Percentiles rank a stretch among this genome's conserved stretches.
phyloP scores from a whole-genome alignment of 2,888 invertebrate species.

The Liopterus haemorrhoidalis region DNA sequence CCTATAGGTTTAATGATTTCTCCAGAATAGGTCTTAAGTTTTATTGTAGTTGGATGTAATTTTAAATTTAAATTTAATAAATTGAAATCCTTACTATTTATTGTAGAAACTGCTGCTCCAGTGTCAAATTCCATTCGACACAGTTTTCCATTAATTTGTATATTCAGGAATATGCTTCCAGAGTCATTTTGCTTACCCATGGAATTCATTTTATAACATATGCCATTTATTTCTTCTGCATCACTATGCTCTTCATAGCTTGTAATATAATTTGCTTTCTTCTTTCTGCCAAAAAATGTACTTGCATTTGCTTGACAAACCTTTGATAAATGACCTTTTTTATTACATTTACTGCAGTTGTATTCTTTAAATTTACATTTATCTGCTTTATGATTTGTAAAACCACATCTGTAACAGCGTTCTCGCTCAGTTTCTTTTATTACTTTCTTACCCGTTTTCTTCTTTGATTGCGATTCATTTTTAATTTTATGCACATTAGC shows the following conservation, averaged over 20 bases:
- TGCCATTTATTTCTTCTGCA: neutral
- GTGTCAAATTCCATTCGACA: constrained; percentile 7
- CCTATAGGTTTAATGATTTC: neutral
- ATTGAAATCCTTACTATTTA: neutral
- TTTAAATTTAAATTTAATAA: neutral
- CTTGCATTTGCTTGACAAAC: constrained; percentile 2
- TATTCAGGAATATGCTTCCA: constrained; percentile 4
- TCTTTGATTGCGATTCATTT: too few relatives aligned
- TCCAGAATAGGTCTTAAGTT: neutral
- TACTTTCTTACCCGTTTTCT: too few relatives aligned
- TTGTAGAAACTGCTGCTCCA: constrained; percentile 4
- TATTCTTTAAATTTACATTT: constrained; percentile 1
- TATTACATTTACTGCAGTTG: neutral
- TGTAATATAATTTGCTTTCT: neutral
- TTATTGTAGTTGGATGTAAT: constrained; percentile 1
- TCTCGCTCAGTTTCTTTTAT: too few relatives aligned
- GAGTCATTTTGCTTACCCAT: neutral
- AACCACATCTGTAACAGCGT: too few relatives aligned
- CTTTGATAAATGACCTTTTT: neutral
- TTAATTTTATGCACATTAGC: too few relatives aligned
- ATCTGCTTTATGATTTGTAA: constrained; percentile 1
- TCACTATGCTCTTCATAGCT: neutral
- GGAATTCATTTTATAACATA: neutral
- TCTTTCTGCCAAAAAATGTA: constrained; percentile 4
- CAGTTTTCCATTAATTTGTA: constrained; percentile 2